phyloP scores from a whole-genome alignment of 2,797 vertebrate species.

The Muscicapa comitata region DNA sequence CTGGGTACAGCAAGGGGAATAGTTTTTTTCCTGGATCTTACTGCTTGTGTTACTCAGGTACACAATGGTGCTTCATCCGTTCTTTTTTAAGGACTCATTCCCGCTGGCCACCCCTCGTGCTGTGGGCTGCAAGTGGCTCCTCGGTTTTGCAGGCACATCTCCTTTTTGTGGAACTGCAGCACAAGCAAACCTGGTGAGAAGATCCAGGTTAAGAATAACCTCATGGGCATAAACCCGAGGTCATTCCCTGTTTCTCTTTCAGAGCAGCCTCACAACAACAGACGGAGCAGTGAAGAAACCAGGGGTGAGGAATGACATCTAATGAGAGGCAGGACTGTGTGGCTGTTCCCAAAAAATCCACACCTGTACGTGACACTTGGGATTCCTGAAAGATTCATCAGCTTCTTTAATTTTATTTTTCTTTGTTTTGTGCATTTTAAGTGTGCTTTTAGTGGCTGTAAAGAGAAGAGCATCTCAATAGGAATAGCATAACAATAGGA shows the following conservation, averaged over 20 bases:
- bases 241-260: neutral
- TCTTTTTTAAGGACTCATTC: neutral
- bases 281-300: neutral
- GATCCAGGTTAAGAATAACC: neutral
- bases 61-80: neutral
- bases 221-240: neutral
- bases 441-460: neutral
- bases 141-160: accelerated
- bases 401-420: neutral
- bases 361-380: neutral
- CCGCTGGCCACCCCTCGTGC: accelerated
- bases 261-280: neutral
- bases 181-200: neutral
- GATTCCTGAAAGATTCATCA: neutral
- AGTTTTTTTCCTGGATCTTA: neutral
- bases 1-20: neutral
- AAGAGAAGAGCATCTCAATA: neutral
- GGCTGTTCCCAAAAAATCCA: neutral
- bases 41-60: accelerated
- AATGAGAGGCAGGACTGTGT: neutral
- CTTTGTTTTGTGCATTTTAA: neutral
- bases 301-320: neutral
- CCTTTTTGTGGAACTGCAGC: neutral
- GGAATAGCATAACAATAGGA: neutral
- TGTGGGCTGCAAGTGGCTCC: accelerated